Evolutionary conservation across 2,888 invertebrate species (phyloP).

Genomic region (Dynastes maya): DNA sequence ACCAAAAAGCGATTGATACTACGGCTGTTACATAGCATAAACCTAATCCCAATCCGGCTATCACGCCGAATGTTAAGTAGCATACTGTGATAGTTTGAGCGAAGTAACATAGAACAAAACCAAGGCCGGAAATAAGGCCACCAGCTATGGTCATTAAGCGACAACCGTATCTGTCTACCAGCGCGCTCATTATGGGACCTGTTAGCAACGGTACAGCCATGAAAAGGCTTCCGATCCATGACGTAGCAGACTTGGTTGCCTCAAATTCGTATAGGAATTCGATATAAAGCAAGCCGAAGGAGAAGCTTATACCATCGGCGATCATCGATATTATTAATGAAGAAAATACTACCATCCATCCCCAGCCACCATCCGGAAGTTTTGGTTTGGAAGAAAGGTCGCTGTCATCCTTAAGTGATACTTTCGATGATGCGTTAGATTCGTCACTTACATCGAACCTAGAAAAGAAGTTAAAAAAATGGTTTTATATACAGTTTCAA

Average conservation of each 20-base stretch:
- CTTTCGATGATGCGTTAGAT: constrained; percentile 73
- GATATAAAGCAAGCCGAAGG: constrained; percentile 91
- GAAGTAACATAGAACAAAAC: constrained; percentile 84
- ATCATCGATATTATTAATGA: constrained; percentile 91
- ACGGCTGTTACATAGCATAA: constrained; percentile 92
- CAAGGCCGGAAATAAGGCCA: constrained; percentile 81
- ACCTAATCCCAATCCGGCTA: constrained; percentile 88
- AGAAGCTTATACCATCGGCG: constrained; percentile 94
- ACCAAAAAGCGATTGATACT: constrained; percentile 94
- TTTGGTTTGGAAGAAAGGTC: constrained; percentile 69
- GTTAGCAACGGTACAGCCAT: constrained; percentile 90
- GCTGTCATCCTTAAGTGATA: constrained; percentile 70
- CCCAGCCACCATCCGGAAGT: constrained; percentile 89
- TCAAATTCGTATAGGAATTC: constrained; percentile 87
- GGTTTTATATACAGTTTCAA: neutral
- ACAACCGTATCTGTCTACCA: constrained; percentile 79
- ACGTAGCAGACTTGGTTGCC: constrained; percentile 87
- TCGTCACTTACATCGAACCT: constrained; percentile 63
- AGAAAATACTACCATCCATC: constrained; percentile 91
- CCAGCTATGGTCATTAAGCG: constrained; percentile 72
- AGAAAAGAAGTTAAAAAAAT: constrained; percentile 5
- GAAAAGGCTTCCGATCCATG: constrained; percentile 92
- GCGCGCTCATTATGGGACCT: constrained; percentile 87
- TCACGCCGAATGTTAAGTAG: constrained; percentile 88
- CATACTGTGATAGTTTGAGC: constrained; percentile 83